Evolutionary conservation across 2,888 invertebrate genomes (phyloP).

Genomic region (Agonopterix subpropinquella): DNA sequence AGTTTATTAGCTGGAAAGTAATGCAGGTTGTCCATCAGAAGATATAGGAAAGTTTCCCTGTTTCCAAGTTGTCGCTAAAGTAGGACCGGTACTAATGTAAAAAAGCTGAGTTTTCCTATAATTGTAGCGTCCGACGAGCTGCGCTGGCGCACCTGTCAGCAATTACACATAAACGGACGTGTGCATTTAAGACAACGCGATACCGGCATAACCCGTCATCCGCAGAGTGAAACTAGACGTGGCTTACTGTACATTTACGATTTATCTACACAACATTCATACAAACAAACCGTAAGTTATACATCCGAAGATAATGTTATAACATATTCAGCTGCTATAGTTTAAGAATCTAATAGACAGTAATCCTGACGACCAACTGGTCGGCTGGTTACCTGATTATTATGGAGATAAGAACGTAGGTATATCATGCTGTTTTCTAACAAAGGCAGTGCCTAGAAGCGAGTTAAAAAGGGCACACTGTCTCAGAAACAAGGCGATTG

Average conservation of each 20-base stretch:
- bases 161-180: constrained; percentile 46
- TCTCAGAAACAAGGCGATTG: constrained; percentile 16
- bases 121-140: constrained; percentile 11
- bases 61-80: constrained; percentile 15
- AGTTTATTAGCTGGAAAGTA: not conserved
- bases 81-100: constrained; percentile 15
- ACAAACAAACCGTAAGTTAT: not conserved
- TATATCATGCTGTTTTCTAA: not conserved
- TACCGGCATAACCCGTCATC: constrained; percentile 39
- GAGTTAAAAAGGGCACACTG: constrained; percentile 8
- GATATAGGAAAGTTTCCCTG: constrained; percentile 11
- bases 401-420: no score
- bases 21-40: not conserved
- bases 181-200: constrained; percentile 38
- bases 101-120: constrained; percentile 33
- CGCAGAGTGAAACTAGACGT: constrained; percentile 41
- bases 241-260: constrained; percentile 19
- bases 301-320: not conserved
- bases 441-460: constrained; percentile 7
- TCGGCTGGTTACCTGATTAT: no score
- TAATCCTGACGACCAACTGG: no score
- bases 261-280: not conserved
- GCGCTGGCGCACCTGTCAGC: constrained; percentile 44
- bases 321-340: no score
- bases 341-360: no score